Evolutionary conservation across 1,140 invertebrate genomes (phyloP), one percentile per base, ranked within the genome.

Genomic region (Cherax quadricarinatus): DNA sequence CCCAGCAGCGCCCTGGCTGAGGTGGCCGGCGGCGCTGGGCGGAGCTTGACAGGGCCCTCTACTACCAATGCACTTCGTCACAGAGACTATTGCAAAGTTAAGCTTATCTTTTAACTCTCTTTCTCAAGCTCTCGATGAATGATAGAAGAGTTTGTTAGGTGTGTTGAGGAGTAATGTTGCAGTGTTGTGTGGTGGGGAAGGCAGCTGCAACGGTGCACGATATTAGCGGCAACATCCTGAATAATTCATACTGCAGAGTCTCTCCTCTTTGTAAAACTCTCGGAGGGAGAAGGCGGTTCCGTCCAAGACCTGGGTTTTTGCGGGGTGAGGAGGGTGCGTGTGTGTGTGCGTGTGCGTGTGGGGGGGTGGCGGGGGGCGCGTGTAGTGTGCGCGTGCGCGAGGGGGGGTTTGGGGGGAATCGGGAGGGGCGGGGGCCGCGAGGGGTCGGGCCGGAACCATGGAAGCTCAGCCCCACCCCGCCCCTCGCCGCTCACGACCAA

Each of bases 401-500:
- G 90, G 91, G 91, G 91, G 93, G 73, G 78, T 80, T 70, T 86
- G 90, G 78, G 91, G 91, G 90, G 93, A 81, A 10, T 24, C 3
- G n/a, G 79, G 91, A 86, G 86, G 81, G 66, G 87, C 86, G 93
- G 91, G 88, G 86, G 86, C 84, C 89, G 86, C 78, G 92, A 87
- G 91, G 93, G 93, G 93, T 92, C 92, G 93, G 93, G 93, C 93
- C 92, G 93, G 92, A 93, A 92, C 93, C 89, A 89, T 89, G 80
- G 86, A 93, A 73, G 93, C 92, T 87, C 89, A 41, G 93, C 93
- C 93, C 93, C 92, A 93, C 93, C 89, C 92, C 93, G 92, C 93
- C 93, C 92, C 86, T 92, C 92, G 92, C 88, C 92, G 88, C 93
- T 94, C 92, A 94, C 93, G 92, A 94, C 93, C 93, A 94, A 94